Evolutionary conservation across 2,888 invertebrate genomes (phyloP).

Genomic region (Fragum whitleyi): DNA sequence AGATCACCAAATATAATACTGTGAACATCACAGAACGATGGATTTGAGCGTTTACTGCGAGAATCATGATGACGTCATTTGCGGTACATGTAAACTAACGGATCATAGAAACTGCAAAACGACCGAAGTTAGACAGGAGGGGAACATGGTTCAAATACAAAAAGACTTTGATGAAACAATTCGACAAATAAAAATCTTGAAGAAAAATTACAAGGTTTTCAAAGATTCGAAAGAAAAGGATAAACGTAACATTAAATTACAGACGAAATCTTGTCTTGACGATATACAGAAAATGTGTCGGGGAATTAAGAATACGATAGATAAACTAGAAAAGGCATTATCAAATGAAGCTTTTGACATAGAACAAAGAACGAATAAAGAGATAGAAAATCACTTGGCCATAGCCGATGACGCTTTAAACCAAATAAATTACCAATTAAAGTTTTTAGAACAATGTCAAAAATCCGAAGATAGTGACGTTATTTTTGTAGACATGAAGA

Average conservation of each 20-base stretch:
- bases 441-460: neutral
- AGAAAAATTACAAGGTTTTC: no score
- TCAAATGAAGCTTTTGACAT: neutral
- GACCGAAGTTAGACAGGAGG: no score
- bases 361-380: neutral
- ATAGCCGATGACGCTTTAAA: neutral
- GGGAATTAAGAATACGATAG: neutral
- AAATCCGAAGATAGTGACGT: conserved; percentile 1
- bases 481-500: conserved; percentile 13
- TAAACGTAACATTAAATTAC: neutral
- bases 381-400: neutral
- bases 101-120: no score
- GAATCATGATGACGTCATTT: no score
- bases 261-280: neutral
- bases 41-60: no score
- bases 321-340: neutral
- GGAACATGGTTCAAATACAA: no score
- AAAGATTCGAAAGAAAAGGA: neutral
- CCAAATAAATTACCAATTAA: neutral
- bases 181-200: no score
- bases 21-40: no score
- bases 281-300: neutral
- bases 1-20: no score
- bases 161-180: no score
- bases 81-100: no score